These are phyloP conservation scores for Pampusana beccarii DNA, from an alignment of 2,113 vertebrate genomes.

Conservation along the genomic window DNA sequence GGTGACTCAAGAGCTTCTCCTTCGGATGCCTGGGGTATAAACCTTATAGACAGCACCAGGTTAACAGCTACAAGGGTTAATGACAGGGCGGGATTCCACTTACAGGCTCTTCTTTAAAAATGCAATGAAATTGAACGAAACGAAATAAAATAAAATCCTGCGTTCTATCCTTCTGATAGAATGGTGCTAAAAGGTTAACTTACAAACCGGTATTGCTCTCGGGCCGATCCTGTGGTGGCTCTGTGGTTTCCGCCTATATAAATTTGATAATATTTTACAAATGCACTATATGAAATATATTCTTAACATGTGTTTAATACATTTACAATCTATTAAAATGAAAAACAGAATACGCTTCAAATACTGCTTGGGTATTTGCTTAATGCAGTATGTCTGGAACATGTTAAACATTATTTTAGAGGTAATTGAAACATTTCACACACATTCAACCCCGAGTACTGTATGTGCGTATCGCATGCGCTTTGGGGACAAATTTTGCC, in stretches of 20 bases:
- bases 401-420: constrained; percentile 81
- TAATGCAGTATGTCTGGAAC: constrained; percentile 76
- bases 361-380: constrained; percentile 65
- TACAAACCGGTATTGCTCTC: constrained; percentile 46
- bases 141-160: background rate
- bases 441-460: constrained; percentile 56
- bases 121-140: background rate
- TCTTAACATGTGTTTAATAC: constrained; percentile 81
- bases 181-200: constrained; percentile 78
- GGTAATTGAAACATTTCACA: constrained; percentile 84
- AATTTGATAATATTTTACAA: constrained; percentile 84
- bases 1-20: background rate
- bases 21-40: rapidly evolving
- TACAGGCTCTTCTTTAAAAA: constrained; percentile 45
- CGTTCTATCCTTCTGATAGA: constrained; percentile 34
- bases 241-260: constrained; percentile 79
- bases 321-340: constrained; percentile 78
- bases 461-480: background rate
- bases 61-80: background rate
- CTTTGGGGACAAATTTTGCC: background rate
- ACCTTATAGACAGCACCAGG: rapidly evolving
- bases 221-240: constrained; percentile 67
- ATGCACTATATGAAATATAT: constrained; percentile 81
- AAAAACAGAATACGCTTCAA: constrained; percentile 75
- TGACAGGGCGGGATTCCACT: background rate